phyloP scores from a whole-genome alignment of 2,888 invertebrate genomes.

The Helobdella robusta region DNA sequence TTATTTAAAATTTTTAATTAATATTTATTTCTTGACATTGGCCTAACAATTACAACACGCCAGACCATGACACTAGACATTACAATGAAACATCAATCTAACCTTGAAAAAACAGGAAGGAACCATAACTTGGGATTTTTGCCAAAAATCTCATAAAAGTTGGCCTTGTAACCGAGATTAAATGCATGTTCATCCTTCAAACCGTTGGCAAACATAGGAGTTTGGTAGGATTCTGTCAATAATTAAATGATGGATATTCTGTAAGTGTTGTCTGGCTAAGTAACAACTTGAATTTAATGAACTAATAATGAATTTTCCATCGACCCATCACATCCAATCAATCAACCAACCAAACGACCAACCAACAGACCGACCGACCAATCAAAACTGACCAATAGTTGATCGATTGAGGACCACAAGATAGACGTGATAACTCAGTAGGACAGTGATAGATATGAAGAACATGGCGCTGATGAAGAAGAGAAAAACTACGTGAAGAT shows the following conservation, averaged over 20 bases:
- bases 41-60: neutral
- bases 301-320: neutral
- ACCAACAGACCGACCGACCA: neutral
- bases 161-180: conserved; percentile 77
- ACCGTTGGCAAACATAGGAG: conserved; percentile 84
- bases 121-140: conserved; percentile 75
- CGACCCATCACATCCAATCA: neutral
- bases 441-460: conserved; percentile 82
- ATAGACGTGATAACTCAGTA: conserved; percentile 93
- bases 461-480: conserved; percentile 97
- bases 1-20: neutral
- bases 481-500: conserved; percentile 82
- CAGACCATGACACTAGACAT: neutral
- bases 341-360: neutral
- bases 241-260: conserved; percentile 14
- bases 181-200: conserved; percentile 85
- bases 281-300: too few relatives aligned
- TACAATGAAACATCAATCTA: neutral
- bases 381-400: conserved; percentile 66
- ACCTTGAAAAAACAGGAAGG: conserved; percentile 82
- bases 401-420: conserved; percentile 84
- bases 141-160: conserved; percentile 94
- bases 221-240: conserved; percentile 81
- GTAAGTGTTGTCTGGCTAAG: neutral
- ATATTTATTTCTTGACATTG: neutral